Evolutionary conservation across 2,888 invertebrate genomes (phyloP).

Genomic region (Gonocerus acuteangulatus): DNA sequence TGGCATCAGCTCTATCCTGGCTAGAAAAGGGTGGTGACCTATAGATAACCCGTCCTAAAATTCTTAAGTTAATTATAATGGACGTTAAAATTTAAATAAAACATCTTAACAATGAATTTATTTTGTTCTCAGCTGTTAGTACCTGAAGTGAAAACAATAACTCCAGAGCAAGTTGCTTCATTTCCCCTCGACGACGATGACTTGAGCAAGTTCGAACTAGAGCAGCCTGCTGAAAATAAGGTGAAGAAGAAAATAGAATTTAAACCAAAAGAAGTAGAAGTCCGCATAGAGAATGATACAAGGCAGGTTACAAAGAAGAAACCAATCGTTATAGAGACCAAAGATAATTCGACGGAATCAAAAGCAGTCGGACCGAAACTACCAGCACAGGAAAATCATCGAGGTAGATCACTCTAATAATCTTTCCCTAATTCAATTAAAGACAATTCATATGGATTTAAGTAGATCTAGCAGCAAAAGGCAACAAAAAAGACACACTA

Average conservation of each 20-base stretch:
- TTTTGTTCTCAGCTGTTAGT: slow-evolving; percentile 42
- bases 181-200: slow-evolving; percentile 14
- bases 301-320: slow-evolving; percentile 21
- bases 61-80: too few species aligned
- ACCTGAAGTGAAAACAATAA: slow-evolving; percentile 46
- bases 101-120: too few species aligned
- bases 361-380: slow-evolving; percentile 20
- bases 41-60: too few species aligned
- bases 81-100: too few species aligned
- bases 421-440: background rate
- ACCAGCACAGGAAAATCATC: slow-evolving; percentile 25
- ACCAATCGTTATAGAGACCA: slow-evolving; percentile 11
- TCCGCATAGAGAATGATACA: slow-evolving; percentile 26
- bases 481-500: too few species aligned
- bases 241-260: slow-evolving; percentile 31
- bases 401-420: slow-evolving; percentile 14
- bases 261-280: slow-evolving; percentile 30
- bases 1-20: too few species aligned
- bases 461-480: too few species aligned
- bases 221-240: background rate
- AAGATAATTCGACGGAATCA: slow-evolving; percentile 6
- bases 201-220: slow-evolving; percentile 8
- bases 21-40: too few species aligned
- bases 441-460: too few species aligned
- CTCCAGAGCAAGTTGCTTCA: slow-evolving; percentile 17